A percentile compares a stretch with the other conserved stretches of the same genome.
These are phyloP conservation scores for Volucella bombylans DNA, from an alignment of 2,888 invertebrate species.

Conservation along the genomic window DNA sequence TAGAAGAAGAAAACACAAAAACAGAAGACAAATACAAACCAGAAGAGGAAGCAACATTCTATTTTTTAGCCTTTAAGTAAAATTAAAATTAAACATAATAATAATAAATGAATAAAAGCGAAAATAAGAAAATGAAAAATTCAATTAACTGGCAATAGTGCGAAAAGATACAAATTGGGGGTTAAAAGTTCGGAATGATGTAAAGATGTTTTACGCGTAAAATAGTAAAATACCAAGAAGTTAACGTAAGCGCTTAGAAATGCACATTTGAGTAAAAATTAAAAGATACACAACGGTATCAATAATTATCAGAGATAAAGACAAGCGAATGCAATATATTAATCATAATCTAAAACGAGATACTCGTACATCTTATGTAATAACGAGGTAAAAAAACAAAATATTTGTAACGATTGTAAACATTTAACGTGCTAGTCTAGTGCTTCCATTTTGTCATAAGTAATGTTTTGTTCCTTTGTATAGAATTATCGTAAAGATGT, in stretches of 20 bases:
- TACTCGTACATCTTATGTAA: slow-evolving; percentile 3
- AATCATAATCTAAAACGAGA: not conserved
- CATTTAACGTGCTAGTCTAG: slow-evolving; percentile 31
- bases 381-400: slow-evolving; percentile 4
- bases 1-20: slow-evolving; percentile 18
- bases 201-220: not conserved
- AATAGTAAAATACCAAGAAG: no score
- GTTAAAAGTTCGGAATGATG: slow-evolving; percentile 13
- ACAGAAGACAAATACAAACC: slow-evolving; percentile 11
- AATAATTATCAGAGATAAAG: not conserved
- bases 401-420: slow-evolving; percentile 1
- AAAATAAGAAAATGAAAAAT: not conserved
- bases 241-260: no score
- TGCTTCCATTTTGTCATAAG: slow-evolving; percentile 43
- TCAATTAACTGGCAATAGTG: no score
- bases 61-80: slow-evolving; percentile 65
- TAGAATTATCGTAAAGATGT: slow-evolving; percentile 4
- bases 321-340: not conserved
- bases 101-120: slow-evolving; percentile 14
- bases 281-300: no score
- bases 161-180: slow-evolving; percentile 8
- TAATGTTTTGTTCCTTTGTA: not conserved
- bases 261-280: no score
- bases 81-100: slow-evolving; percentile 12
- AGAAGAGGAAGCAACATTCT: slow-evolving; percentile 57